Conservation (phyloP, 2,888 invertebrate species). For the Cybosia mesomella region DNA sequence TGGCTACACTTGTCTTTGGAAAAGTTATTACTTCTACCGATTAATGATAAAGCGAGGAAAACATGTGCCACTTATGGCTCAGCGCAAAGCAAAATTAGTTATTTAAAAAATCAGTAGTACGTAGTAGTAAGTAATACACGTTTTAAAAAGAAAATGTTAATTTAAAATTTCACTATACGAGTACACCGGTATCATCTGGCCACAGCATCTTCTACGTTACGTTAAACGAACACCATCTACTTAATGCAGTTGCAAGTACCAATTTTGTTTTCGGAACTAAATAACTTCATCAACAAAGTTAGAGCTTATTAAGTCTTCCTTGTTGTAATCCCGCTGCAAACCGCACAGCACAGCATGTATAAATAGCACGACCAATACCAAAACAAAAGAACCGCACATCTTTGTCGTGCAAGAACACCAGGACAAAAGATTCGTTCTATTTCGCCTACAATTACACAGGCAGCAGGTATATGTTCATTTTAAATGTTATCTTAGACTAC, state of each 20-base stretch:
- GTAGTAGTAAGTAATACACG: no score
- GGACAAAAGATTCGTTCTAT: conserved; percentile 28
- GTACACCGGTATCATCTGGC: neutral
- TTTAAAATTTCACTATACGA: neutral
- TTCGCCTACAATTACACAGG: conserved; percentile 33
- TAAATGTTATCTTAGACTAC: conserved; percentile 37
- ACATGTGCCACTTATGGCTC: neutral
- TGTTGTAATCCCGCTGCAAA: conserved; percentile 3
- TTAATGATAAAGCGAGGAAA: neutral
- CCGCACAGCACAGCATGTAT: neutral
- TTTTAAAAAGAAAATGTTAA: neutral
- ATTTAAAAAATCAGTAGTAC: no score
- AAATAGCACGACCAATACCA: conserved; percentile 1
- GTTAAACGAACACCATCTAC: neutral
- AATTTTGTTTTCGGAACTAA: neutral
- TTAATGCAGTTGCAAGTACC: neutral
- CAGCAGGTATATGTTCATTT: conserved; percentile 35
- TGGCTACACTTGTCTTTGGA: neutral
- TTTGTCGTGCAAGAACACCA: conserved; percentile 15
- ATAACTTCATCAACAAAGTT: conserved; percentile 1
- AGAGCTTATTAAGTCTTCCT: neutral
- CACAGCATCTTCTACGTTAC: neutral
- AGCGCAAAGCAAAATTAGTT: no score
- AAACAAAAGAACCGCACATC: conserved; percentile 14
- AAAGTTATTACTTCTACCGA: no score